Conservation (phyloP, 53 echinoderm and acorn worm species). For the Apostichopus leukothele region DNA sequence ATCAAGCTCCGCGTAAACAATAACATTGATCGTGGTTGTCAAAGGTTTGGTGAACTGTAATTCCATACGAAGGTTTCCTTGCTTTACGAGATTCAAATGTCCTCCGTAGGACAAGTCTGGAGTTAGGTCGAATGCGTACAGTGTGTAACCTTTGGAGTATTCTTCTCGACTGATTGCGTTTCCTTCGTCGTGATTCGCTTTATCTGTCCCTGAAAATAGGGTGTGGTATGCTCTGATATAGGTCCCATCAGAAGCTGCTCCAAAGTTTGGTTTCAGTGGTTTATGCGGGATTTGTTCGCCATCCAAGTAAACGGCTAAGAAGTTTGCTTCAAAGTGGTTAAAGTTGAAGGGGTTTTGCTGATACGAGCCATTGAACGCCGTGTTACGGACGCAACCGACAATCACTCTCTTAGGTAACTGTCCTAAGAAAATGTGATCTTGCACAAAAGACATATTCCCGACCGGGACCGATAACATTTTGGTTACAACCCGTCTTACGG, state of each 20-base stretch:
- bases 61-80: conserved; percentile 50
- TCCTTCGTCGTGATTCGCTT: conserved; percentile 53
- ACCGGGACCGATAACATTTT: conserved; percentile 58
- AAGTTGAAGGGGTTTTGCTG: conserved; percentile 69
- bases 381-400: conserved; percentile 55
- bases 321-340: conserved; percentile 57
- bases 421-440: conserved; percentile 60
- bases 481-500: conserved; percentile 50
- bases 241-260: background rate
- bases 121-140: conserved; percentile 57
- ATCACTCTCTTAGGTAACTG: conserved; percentile 67
- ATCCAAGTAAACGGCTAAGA: conserved; percentile 54
- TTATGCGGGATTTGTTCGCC: conserved; percentile 63
- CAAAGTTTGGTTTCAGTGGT: conserved; percentile 60
- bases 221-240: conserved; percentile 35
- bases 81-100: conserved; percentile 37
- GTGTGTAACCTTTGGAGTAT: conserved; percentile 61
- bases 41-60: conserved; percentile 49
- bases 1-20: conserved; percentile 55
- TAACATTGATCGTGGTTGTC: conserved; percentile 49
- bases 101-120: conserved; percentile 52
- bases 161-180: conserved; percentile 62
- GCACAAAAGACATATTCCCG: conserved; percentile 58
- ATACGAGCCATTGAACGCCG: conserved; percentile 63
- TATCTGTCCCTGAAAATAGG: conserved; percentile 63